Base-by-base conservation (phyloP, 2,113 vertebrate genomes). In the Melozone crissalis region DNA sequence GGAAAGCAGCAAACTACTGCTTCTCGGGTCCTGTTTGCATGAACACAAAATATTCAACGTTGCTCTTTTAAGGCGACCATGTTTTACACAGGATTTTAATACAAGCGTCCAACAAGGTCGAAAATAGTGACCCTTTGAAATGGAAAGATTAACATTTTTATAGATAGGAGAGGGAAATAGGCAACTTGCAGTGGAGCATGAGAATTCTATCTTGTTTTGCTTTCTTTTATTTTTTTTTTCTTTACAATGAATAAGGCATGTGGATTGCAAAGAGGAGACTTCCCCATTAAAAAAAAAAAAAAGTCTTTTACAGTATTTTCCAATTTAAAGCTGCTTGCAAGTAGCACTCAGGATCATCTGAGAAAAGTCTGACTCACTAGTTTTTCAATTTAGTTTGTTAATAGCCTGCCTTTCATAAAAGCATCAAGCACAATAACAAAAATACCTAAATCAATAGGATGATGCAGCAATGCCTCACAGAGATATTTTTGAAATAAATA, bases 321-420 rank as follows among this genome's bases (percentile, higher is more conserved):
- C 94, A 97, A 96, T 97, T 98, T 97, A 97, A 94, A 97, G 59
- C 91, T 78, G 89, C 86, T 93, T 82, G 63, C 89, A 86, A 93
- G 89, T 94, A 95, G 67, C 81, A 92, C 86, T 94, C 84, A 95
- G 93, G 93, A 97, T 96, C 94, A 95, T 95, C 87, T 65, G 94
- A 41, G 41, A 96, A 96, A 98, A 96, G 94, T 95, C 97, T 97
- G 96, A 98, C 94, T 98, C 96, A 97, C 97, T 96, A 96, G 96
- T 97, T 98, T 98, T 98, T 98, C 98, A 98, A 98, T 98, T 98
- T 98, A 97, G 97, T 97, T 98, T 97, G 97, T 98, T 98, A 98
- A 98, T 98, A 98, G 93, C 95, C 95, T 97, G 96, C 94, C 97
- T 98, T 98, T 98, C 97, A 98, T 98, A 98, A 98, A 98, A 97